A percentile compares a stretch with the other conserved stretches of the same genome.
Conservation (phyloP, 1,140 invertebrate genomes). For the Drosophila gunungcola region DNA sequence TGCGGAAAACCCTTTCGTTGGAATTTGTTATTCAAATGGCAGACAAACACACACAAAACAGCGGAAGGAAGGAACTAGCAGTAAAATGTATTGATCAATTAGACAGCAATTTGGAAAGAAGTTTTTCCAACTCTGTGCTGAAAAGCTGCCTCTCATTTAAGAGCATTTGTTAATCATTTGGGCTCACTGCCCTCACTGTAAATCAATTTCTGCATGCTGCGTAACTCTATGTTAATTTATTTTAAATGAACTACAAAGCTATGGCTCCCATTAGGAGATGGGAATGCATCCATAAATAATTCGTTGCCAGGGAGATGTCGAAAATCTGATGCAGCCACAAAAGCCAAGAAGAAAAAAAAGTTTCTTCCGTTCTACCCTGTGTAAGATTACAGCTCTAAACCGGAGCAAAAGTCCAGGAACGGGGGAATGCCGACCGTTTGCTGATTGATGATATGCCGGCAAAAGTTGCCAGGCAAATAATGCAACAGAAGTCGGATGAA, state of each 20-base stretch:
- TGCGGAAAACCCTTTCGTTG: constrained; percentile 71
- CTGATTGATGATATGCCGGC: constrained; percentile 70
- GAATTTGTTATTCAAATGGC: constrained; percentile 71
- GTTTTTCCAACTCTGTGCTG: not conserved
- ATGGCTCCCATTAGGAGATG: constrained; percentile 16
- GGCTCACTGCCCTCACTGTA: constrained; percentile 3
- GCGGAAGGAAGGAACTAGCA: constrained; percentile 37
- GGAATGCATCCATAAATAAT: constrained; percentile 44
- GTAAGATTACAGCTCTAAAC: constrained; percentile 29
- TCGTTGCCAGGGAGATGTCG: constrained; percentile 21
- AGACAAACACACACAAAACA: constrained; percentile 33
- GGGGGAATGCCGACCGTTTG: constrained; percentile 17
- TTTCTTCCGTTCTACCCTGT: not conserved
- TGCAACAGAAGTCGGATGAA: constrained; percentile 16
- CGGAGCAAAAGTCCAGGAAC: not conserved
- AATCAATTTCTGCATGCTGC: constrained; percentile 21
- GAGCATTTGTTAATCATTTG: constrained; percentile 14
- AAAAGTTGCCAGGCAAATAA: constrained; percentile 52
- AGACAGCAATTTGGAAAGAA: constrained; percentile 55
- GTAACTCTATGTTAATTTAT: constrained; percentile 36
- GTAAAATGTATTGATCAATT: constrained; percentile 76
- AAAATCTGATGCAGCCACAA: constrained; percentile 15
- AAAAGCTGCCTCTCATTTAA: not conserved
- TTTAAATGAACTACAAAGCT: constrained; percentile 27
- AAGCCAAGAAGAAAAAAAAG: not conserved